Evolutionary conservation across 2,113 vertebrate species (phyloP).

Genomic region (Notothenia coriiceps): DNA sequence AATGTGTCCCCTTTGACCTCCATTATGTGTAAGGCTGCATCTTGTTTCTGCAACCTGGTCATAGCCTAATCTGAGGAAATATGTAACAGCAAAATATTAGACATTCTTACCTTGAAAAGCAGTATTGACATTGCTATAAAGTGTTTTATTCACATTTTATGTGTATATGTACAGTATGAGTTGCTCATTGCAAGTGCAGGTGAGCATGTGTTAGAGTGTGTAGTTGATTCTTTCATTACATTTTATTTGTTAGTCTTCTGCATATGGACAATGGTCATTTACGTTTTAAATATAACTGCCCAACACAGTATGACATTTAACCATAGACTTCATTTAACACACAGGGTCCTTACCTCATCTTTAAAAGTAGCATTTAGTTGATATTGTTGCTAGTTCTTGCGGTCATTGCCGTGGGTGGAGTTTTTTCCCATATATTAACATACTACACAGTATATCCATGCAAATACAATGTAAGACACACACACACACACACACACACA

Average conservation of each 20-base stretch:
- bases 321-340: neutral
- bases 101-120: neutral
- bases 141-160: constrained; percentile 2
- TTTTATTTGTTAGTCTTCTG: constrained; percentile 12
- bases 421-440: neutral
- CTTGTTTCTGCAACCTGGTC: neutral
- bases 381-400: constrained; percentile 11
- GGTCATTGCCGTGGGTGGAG: neutral
- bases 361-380: constrained; percentile 17
- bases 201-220: neutral
- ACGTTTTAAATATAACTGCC: constrained; percentile 10
- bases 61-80: neutral
- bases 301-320: constrained; percentile 4
- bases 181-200: neutral
- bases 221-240: neutral
- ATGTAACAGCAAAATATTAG: neutral
- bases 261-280: constrained; percentile 13
- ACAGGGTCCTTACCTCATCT: constrained; percentile 21
- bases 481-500: too few relatives aligned
- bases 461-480: too few relatives aligned
- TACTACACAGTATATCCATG: neutral
- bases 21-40: constrained; percentile 12
- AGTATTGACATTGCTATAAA: neutral
- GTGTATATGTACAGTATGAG: neutral
- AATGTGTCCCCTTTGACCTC: constrained; percentile 4